phyloP scores from a whole-genome alignment of 2,888 invertebrate species.

The Dicroscelio sp. region DNA sequence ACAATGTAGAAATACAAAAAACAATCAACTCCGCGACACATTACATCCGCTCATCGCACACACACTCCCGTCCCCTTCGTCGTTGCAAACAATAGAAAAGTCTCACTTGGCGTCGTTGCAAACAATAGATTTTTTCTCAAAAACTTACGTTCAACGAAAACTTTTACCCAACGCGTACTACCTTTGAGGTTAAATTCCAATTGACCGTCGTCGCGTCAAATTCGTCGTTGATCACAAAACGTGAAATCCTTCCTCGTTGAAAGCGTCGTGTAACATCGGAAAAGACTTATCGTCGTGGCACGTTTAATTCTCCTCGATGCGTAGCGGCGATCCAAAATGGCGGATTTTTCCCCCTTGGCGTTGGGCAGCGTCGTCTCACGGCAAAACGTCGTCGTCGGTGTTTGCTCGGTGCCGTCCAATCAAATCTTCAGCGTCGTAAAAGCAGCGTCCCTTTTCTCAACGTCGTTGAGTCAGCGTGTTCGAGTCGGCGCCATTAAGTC shows the following conservation, averaged over 20 bases:
- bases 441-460: not conserved
- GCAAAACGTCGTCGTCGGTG: not conserved
- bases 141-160: slow-evolving; percentile 1
- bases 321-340: not conserved
- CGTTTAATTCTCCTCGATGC: not conserved
- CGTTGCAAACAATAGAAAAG: too few species aligned
- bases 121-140: not conserved
- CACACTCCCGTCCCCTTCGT: too few species aligned
- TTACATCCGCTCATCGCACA: too few species aligned
- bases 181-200: slow-evolving; percentile 1
- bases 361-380: not conserved
- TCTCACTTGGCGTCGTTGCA: not conserved
- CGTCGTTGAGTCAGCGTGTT: slow-evolving; percentile 1
- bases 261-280: not conserved
- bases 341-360: not conserved
- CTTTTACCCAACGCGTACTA: not conserved
- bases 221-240: not conserved
- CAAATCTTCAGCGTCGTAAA: not conserved
- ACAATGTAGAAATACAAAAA: too few species aligned
- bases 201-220: not conserved
- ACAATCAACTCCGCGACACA: too few species aligned
- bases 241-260: not conserved
- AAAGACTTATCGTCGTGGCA: slow-evolving; percentile 1
- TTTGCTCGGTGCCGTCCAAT: not conserved
- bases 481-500: not conserved